Base-by-base conservation (phyloP, 37 sponge, comb jelly and placozoan genomes). In the Aphrocallistes beatrix region DNA sequence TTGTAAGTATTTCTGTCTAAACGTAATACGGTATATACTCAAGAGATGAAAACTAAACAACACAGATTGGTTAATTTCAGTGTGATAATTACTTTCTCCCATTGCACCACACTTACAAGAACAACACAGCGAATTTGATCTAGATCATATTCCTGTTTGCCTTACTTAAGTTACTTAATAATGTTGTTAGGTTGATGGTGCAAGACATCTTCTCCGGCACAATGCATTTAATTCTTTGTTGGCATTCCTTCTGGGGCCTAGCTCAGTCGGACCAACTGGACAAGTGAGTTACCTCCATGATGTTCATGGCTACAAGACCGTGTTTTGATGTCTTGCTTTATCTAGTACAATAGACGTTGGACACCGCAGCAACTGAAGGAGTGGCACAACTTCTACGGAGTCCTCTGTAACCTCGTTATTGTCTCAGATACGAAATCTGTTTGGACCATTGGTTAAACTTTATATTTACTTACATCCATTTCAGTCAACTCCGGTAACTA, bases 381-480 rank as follows among this genome's bases (percentile, higher is more conserved):
- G n/a, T 60, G 75, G 75, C 75, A 60, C 75, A 60, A 60, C 75
- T 60, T 60, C 75, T 60, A 60, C 75, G 75, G 75, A 60, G 75
- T 60, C 1, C 75, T 60, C 75, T 60, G 75, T 13, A 60, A 60
- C 34, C 75, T 60, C n/a, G 75, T 60, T 60, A 60, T 60, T 32
- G 75, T 60, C 75, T 25, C 75, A 60, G 34, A 60, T 13, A 60
- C 75, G 25, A 60, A 60, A 30, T 13, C 75, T 60, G 75, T 60
- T 1, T 60, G 75, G 75, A 60, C 28, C n/a, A 60, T 30, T 25
- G 75, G 75, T 60, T 25, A 60, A 3, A 25, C 13, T 47, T 17
- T 47, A 47, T 47, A 47, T 21, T 47, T 47, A 47, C 17, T 21
- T 21, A 17, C 13, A 47, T n/a, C n/a, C n/a, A n/a, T n/a, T n/a